Evolutionary conservation across 2,797 vertebrate genomes (phyloP), one percentile per base, ranked within the genome.

Genomic region (Chromis chromis): DNA sequence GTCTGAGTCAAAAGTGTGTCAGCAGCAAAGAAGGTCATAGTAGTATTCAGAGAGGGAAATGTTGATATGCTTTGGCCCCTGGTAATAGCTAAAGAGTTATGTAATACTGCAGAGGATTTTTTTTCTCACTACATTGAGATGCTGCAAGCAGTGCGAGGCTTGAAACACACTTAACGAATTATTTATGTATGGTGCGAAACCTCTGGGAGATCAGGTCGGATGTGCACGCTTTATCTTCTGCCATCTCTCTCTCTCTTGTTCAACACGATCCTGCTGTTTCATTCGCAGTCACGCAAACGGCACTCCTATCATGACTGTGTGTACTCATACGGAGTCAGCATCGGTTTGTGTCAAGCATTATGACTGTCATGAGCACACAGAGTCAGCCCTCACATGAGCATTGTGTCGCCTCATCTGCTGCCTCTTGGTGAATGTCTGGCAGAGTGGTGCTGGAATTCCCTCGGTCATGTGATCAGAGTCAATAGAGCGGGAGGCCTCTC

Each of bases 31-130:
- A 83, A 73, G 83, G 86, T 91, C 85, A 78, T 49, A 33, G 57
- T 74, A 79, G 69, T 42, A 60, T 66, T 42, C 68, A 58, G 16
- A 28, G 60, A 65, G 48, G 56, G 62, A 49, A 71, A 63, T 49
- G 53, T 67, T 81, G 55, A 76, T 70, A 77, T 85, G 78, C 36
- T 70, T 63, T 90, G 86, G 57, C 86, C 71, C 60, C 66, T 86
- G 77, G 82, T 83, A 33, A 74, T 90, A 77, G 72, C 78, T 83
- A 87, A 86, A 82, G 76, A 86, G 83, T 94, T 94, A 94, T 93
- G 92, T 89, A 94, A 95, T 87, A 94, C 91, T 94, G 94, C 94
- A 93, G 94, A 91, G 85, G 75, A 76, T 82, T 81, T 79, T 69
- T 68, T 31, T 89, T 90, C 83, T 81, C 73, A 82, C 84, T 86